phyloP scores from a whole-genome alignment of 2,113 vertebrate genomes.

The Megalops atlanticus region DNA sequence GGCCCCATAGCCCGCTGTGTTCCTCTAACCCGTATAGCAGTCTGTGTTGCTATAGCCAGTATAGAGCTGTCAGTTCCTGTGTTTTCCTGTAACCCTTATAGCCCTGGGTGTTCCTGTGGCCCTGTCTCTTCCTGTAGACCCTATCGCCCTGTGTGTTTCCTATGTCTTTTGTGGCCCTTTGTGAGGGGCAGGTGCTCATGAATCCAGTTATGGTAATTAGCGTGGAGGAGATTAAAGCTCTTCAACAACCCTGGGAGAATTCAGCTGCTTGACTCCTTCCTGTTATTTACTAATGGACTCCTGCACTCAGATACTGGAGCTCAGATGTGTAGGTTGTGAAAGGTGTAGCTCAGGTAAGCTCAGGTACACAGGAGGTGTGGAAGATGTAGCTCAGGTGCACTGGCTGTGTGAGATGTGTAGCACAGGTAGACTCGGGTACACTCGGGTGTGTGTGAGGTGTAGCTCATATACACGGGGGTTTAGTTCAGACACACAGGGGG shows the following conservation, averaged over 20 bases:
- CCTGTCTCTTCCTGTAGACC: not conserved
- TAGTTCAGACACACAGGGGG: not conserved
- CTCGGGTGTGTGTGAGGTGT: too few relatives aligned
- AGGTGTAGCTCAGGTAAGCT: not conserved
- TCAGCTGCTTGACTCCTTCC: constrained; percentile 58
- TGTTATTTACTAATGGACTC: not conserved
- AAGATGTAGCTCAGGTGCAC: not conserved
- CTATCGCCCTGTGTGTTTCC: not conserved
- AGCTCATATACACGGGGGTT: not conserved
- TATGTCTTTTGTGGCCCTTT: not conserved
- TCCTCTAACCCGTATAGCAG: too few relatives aligned
- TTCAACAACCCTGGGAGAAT: constrained; percentile 49
- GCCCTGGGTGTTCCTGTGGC: too few relatives aligned
- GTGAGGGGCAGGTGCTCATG: constrained; percentile 64
- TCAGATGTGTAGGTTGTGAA: not conserved
- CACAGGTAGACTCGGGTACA: not conserved
- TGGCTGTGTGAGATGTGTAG: not conserved
- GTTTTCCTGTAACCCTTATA: not conserved
- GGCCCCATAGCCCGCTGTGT: too few relatives aligned
- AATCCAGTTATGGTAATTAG: constrained; percentile 69
- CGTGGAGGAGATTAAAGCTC: constrained; percentile 65
- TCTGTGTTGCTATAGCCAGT: not conserved
- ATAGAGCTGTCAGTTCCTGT: too few relatives aligned
- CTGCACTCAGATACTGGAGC: constrained; percentile 35
- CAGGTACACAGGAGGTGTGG: not conserved